Base-by-base conservation (phyloP, 2,113 vertebrate genomes). In the Acinonyx jubatus region DNA sequence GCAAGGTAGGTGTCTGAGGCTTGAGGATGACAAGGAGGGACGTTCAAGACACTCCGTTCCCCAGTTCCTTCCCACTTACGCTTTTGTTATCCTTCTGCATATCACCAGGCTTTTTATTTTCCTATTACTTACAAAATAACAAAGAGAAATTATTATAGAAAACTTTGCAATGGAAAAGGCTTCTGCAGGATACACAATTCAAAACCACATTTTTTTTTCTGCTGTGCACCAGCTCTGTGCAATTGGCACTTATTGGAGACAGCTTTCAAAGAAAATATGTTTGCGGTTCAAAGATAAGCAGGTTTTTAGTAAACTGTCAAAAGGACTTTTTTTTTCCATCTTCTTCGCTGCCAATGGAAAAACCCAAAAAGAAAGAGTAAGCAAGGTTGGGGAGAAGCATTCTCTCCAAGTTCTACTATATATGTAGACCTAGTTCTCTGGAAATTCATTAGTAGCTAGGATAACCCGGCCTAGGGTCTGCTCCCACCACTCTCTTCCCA, bases 211-310 rank as follows among this genome's bases (percentile, higher is more conserved):
- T 33, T 95, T 80, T 74, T 81, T 25, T 36, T n/a, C 25, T 61
- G 41, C 92, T 73, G 16, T 55, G 74, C 2, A 92, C 91, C 76
- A 90, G 55, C 11, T 92, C 95, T 96, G 80, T 85, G 80, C 96
- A 97, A 91, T 29, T 94, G 97, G 92, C 90, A 89, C 88, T 97
- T 98, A 96, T 68, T 89, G 68, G 79, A 97, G 90, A 92, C 83
- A 97, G 92, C 89, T 97, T 97, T 97, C 95, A 91, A 95, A 85
- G 94, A 93, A 97, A 98, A 93, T 97, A 96, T 94, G 84, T 96
- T 97, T 97, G 74, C 0, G 33, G 91, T 94, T 97, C 97, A 97
- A 91, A 97, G 95, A 97, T 97, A 97, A 97, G 84, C 88, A 95
- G 78, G 91, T 85, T 97, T 97, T 88, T 94, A 98, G 97, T 95